Evolutionary conservation across 2,888 invertebrate species (phyloP).

Genomic region (Habrosyne pyritoides): DNA sequence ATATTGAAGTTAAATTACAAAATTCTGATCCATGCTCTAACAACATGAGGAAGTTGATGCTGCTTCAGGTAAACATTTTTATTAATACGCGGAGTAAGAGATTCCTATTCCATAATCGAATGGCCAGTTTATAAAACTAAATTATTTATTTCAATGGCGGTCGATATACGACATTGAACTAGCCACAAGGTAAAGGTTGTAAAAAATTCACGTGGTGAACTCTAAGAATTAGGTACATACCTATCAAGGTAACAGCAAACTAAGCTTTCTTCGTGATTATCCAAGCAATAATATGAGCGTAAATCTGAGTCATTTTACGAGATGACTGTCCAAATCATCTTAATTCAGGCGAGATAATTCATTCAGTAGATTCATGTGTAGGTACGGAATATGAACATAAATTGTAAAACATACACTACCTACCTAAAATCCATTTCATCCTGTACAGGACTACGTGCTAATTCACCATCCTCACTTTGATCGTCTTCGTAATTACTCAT

Average conservation of each 20-base stretch:
- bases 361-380: no score
- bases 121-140: background rate
- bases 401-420: slow-evolving; percentile 17
- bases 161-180: background rate
- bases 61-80: no score
- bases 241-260: no score
- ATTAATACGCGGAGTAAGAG: no score
- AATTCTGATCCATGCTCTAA: no score
- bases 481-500: slow-evolving; percentile 86
- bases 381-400: background rate
- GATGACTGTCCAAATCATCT: background rate
- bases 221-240: no score
- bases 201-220: no score
- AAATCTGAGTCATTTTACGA: background rate
- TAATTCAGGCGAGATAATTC: no score
- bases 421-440: slow-evolving; percentile 84
- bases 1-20: no score
- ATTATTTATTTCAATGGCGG: no score
- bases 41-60: no score
- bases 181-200: background rate
- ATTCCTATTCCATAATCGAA: no score
- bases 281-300: background rate
- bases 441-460: slow-evolving; percentile 88
- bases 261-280: background rate
- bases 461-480: slow-evolving; percentile 93